phyloP scores from a whole-genome alignment of 2,888 invertebrate species.

The Zele albiditarsus region DNA sequence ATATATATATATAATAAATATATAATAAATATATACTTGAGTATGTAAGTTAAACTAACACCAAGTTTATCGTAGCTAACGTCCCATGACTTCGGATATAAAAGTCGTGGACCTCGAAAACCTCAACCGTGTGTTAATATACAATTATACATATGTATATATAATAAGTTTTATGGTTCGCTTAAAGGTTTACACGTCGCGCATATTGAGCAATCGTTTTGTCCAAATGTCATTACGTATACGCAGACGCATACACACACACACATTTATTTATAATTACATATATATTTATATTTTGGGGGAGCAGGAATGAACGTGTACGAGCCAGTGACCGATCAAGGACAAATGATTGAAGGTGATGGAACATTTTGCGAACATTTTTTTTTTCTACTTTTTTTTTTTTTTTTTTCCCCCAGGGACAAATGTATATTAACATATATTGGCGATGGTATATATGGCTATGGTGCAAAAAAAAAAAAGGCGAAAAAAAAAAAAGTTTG shows the following conservation, averaged over 20 bases:
- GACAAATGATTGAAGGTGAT: conserved; percentile 52
- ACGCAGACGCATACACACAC: neutral
- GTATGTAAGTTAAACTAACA: neutral
- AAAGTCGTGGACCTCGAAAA: conserved; percentile 32
- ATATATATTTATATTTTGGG: neutral
- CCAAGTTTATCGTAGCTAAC: conserved; percentile 22
- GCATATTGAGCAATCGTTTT: conserved; percentile 49
- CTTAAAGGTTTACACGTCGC: conserved; percentile 18
- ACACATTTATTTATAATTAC: neutral
- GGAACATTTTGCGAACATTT: neutral
- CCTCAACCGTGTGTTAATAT: neutral
- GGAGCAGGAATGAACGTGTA: neutral
- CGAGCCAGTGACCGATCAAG: conserved; percentile 66
- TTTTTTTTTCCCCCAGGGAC: conserved; percentile 18
- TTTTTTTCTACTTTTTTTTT: conserved; percentile 32
- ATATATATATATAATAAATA: neutral
- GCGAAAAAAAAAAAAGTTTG: neutral
- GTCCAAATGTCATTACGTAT: neutral
- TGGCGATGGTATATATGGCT: neutral
- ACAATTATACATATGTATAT: neutral
- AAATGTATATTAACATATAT: neutral
- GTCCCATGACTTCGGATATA: conserved; percentile 23
- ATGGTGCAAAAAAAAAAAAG: neutral
- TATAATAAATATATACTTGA: no score
- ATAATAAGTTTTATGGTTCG: conserved; percentile 9